phyloP scores from a whole-genome alignment of 2,888 invertebrate genomes.

The Cryptus viduatorius region DNA sequence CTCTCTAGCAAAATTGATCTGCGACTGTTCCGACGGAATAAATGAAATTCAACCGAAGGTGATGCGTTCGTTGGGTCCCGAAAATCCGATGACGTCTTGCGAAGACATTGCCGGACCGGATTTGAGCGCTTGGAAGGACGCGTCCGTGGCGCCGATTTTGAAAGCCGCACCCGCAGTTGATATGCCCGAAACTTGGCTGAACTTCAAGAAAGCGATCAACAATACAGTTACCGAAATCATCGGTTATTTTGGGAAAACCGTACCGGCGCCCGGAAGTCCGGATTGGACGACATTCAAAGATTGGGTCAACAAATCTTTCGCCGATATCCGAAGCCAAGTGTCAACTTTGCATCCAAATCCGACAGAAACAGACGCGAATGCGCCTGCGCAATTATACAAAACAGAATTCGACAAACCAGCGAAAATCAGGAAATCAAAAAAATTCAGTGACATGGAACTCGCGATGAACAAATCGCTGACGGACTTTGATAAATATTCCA shows the following conservation, averaged over 20 bases:
- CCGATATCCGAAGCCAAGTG: slow-evolving; percentile 72
- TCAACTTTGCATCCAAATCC: slow-evolving; percentile 58
- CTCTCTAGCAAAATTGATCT: slow-evolving; percentile 90
- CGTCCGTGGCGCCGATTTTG: slow-evolving; percentile 27
- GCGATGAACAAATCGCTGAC: slow-evolving; percentile 39
- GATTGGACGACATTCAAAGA: slow-evolving; percentile 72
- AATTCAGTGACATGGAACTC: slow-evolving; percentile 26
- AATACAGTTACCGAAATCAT: slow-evolving; percentile 72
- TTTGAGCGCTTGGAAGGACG: slow-evolving; percentile 87
- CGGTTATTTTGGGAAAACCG: slow-evolving; percentile 65
- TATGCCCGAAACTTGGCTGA: slow-evolving; percentile 67
- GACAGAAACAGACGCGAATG: not conserved
- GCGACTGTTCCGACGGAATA: slow-evolving; percentile 91
- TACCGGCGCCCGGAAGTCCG: slow-evolving; percentile 53
- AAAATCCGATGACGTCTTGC: slow-evolving; percentile 89
- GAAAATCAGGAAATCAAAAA: not conserved
- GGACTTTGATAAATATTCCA: slow-evolving; percentile 22
- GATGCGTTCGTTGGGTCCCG: slow-evolving; percentile 88
- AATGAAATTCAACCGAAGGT: slow-evolving; percentile 88
- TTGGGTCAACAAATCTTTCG: slow-evolving; percentile 73
- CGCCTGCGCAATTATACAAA: not conserved
- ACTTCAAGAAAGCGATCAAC: slow-evolving; percentile 73
- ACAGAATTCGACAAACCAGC: not conserved
- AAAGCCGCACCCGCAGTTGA: not conserved
- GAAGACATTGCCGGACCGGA: slow-evolving; percentile 87